These are phyloP conservation scores for Myopa tessellatipennis DNA, from an alignment of 2,888 invertebrate species.

Conservation along the genomic window DNA sequence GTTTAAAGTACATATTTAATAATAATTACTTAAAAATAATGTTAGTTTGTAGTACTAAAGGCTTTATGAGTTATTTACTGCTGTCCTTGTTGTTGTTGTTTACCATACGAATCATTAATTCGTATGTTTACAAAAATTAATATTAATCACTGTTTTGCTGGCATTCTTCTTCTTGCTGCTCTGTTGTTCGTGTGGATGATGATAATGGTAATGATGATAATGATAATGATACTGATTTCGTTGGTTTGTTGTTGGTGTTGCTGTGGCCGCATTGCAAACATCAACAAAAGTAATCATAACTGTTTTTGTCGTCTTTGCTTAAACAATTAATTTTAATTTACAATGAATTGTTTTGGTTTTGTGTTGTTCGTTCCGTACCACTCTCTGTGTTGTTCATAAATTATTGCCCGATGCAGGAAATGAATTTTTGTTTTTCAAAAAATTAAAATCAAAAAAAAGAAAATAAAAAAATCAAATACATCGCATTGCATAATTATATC, in stretches of 20 bases:
- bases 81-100: neutral
- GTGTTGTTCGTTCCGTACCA: slow-evolving; percentile 1
- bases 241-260: neutral
- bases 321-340: slow-evolving; percentile 8
- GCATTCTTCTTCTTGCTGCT: neutral
- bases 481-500: neutral
- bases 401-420: slow-evolving; percentile 3
- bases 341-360: neutral
- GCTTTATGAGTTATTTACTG: too few species aligned
- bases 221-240: neutral
- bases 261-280: neutral
- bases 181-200: neutral
- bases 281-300: neutral
- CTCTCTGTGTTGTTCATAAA: neutral
- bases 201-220: neutral
- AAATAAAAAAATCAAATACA: neutral
- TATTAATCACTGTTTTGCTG: slow-evolving; percentile 9
- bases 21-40: too few species aligned
- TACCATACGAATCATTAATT: neutral
- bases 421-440: neutral
- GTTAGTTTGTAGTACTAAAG: too few species aligned
- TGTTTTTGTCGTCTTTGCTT: slow-evolving; percentile 2
- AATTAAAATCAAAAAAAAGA: too few species aligned
- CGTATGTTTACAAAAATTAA: neutral
- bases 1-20: too few species aligned